Evolutionary conservation across 1,140 invertebrate species (phyloP), one percentile per base, ranked within the genome.

Genomic region (Drosophila subpulchrella): DNA sequence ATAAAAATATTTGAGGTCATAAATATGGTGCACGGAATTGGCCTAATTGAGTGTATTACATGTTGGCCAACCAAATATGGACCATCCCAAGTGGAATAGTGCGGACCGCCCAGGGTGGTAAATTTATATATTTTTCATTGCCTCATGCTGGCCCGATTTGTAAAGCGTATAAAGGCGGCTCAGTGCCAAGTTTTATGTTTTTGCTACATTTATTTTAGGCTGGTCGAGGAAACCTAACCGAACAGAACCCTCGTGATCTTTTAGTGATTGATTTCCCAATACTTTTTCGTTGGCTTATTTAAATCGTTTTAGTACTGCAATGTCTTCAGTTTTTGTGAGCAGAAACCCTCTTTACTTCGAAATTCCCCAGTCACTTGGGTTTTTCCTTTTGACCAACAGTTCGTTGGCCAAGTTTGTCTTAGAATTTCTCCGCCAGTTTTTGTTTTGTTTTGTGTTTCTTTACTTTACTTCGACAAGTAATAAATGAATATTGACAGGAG

Each of bases 401-500:
- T 59, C 30, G 63, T 17, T 44, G 34, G 11, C 41, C 10, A 71
- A 65, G 44, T 67, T 67, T 34, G 61, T 46, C 30, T 30, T 54
- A 20, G 20, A 1, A 15, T 30, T 41, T 66, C 20, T 32, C 24
- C 39, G 42, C 50, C 42, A 17, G 41, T 55, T 39, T 63, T 75
- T 17, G 41, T 50, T 39, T 63, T 75, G 47, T 36, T 75, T 42
- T 42, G 44, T 56, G 39, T 75, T 74, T 71, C 53, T 41, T 71
- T 58, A 30, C 51, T 65, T 75, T 58, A 30, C 51, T 65, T 75
- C 17, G 80, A 78, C 73, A 79, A 86, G 75, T 82, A 79, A 86
- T 86, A 88, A 86, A 86, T 88, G 83, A 86, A 88, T 86, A 88
- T 86, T 86, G 82, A 86, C 82, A 86, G 82, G 70, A 53, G 66